Evolutionary conservation across 2,888 invertebrate species (phyloP).

Genomic region (Nomada flava): DNA sequence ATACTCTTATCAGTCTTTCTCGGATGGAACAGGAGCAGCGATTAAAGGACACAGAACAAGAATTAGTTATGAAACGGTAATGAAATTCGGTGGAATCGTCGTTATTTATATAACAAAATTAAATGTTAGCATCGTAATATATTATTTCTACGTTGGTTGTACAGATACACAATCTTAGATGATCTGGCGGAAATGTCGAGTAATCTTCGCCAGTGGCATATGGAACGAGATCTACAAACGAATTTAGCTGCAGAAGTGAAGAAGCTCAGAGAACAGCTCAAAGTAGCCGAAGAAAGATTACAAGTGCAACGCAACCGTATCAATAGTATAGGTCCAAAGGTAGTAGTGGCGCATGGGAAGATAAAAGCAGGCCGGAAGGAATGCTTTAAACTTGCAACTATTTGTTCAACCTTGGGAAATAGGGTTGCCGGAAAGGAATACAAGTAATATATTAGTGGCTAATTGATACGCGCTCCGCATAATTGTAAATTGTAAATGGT

Average conservation of each 20-base stretch:
- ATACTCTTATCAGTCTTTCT: slow-evolving; percentile 65
- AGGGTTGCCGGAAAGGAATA: slow-evolving; percentile 77
- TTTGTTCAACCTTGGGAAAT: slow-evolving; percentile 79
- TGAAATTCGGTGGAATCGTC: background rate
- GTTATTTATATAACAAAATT: background rate
- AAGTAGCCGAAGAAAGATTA: slow-evolving; percentile 76
- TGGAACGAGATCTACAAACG: slow-evolving; percentile 78
- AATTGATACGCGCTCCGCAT: background rate
- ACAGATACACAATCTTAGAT: slow-evolving; percentile 80
- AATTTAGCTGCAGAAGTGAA: slow-evolving; percentile 76
- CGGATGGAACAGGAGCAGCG: slow-evolving; percentile 64
- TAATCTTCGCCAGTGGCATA: slow-evolving; percentile 79
- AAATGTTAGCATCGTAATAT: background rate
- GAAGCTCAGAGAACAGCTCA: slow-evolving; percentile 77
- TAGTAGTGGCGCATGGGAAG: slow-evolving; percentile 75
- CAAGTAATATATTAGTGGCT: slow-evolving; percentile 74
- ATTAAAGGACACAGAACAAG: slow-evolving; percentile 73
- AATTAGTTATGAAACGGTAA: slow-evolving; percentile 79
- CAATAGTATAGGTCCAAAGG: slow-evolving; percentile 75
- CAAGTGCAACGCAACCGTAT: slow-evolving; percentile 76
- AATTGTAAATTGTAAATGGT: background rate
- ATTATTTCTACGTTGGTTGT: slow-evolving; percentile 24
- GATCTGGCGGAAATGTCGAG: slow-evolving; percentile 80
- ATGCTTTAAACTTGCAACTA: slow-evolving; percentile 78
- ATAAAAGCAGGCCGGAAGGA: slow-evolving; percentile 78